These are phyloP conservation scores for Cephalotes varians DNA, from an alignment of 2,888 invertebrate species.

Conservation along the genomic window DNA sequence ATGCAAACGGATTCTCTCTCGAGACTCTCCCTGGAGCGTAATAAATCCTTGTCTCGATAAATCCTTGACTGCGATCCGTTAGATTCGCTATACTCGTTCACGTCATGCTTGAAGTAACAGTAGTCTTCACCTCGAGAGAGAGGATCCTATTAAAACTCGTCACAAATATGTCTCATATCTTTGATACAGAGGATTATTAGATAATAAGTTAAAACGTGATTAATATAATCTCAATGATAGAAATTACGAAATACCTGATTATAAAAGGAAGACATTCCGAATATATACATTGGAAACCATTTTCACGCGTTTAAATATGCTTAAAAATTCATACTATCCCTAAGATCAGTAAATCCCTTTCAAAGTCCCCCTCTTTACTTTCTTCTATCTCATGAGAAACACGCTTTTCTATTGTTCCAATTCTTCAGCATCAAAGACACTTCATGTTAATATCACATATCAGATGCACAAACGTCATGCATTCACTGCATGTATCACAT, in stretches of 20 bases:
- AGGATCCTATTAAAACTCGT: conserved; percentile 57
- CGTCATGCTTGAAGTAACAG: conserved; percentile 34
- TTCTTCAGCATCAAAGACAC: neutral
- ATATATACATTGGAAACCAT: neutral
- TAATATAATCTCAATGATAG: neutral
- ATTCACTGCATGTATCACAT: neutral
- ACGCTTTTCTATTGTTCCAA: neutral
- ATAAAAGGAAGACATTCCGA: neutral
- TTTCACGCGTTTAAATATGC: no score
- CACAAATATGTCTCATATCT: conserved; percentile 16
- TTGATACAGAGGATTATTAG: neutral
- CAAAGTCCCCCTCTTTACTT: neutral
- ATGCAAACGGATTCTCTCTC: conserved; percentile 47
- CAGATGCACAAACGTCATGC: conserved; percentile 1
- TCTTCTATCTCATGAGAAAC: neutral
- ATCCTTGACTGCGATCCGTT: conserved; percentile 50
- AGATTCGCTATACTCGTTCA: conserved; percentile 40
- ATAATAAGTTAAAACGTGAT: neutral
- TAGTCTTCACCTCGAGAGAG: conserved; percentile 37
- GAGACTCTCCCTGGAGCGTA: conserved; percentile 23
- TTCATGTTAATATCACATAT: conserved; percentile 28
- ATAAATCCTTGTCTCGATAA: conserved; percentile 60
- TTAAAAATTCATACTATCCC: no score
- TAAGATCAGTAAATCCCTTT: neutral
- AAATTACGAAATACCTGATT: neutral